Evolutionary conservation across 1,140 invertebrate genomes (phyloP), one percentile per base, ranked within the genome.

Genomic region (Belonocnema kinseyi): DNA sequence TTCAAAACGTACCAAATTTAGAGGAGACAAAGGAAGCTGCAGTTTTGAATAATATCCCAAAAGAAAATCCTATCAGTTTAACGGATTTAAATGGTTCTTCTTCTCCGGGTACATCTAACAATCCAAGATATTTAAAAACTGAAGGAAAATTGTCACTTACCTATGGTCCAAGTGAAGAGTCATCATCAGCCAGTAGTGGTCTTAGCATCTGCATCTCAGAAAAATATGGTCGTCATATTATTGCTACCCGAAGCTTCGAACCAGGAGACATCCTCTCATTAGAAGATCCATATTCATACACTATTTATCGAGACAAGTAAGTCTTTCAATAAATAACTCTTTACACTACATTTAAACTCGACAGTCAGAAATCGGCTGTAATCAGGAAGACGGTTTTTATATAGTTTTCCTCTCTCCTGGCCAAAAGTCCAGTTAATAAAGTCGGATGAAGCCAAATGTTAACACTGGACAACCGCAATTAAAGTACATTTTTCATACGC

Each of bases 251-350:
- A 77, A 92, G 94, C 85, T 94, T 96, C 75, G 90, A 92, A 80
- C 93, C 95, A 21, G 97, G 97, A 3, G 96, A 98, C 88, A 91
- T 97, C 33, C 81, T 98, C 6, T 95, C 95, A 58, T 91, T 95
- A 54, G 97, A 98, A 90, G 91, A 95, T 80, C 96, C 97, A 14
- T 98, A 95, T 89, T 93, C 94, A 70, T 93, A 93, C 33, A 91
- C 96, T 8, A 88, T 97, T 50, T 91, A 96, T 56, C 92, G 93
- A 58, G 90, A 94, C 74, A 93, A 94, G 89, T 93, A 91, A 83
- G 86, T 54, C 82, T 85, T n/a, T 50, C 40, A 56, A 72, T 50
- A 8, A 58, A 51, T 17, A 51, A 50, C 17, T 74, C 40, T 51
- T 50, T 13, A 74, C 51, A 21, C 26, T 33, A 33, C 26, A 33